Base-by-base conservation (phyloP, 2,113 vertebrate species). In the Fukomys damarensis region DNA sequence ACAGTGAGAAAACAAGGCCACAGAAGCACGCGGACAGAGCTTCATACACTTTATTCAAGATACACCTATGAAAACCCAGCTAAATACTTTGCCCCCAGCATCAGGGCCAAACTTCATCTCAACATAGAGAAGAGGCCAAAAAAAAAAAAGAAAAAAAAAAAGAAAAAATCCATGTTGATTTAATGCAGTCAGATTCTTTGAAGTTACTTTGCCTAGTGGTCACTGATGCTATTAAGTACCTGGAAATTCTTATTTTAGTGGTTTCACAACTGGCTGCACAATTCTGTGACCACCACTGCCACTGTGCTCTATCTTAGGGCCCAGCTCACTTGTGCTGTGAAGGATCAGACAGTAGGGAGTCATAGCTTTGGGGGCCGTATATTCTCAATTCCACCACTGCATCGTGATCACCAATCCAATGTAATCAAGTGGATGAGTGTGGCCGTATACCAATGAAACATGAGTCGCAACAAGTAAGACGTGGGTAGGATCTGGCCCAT, bases 391-490 rank as follows among this genome's bases (percentile, higher is more conserved):
- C 49, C 38, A 30, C 52, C 32, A 52, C 3, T 38, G 17, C 3
- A 77, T 12, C 59, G 70, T 0, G 7, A 16, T n/a, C 41, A 85
- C 52, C 49, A 86, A 32, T 20, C 22, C 17, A 70, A 82, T 3
- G 46, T 49, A 63, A 35, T 46, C 38, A 54, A 38, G 24, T 0
- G 28, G n/a, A 61, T 2, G 1, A 17, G 22, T 28, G n/a, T 46
- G 66, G 30, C 20, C 52, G 20, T n/a, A 32, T 46, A 93, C 19
- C 11, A 49, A 11, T 17, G 4, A 32, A 65, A 35, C 26, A 5
- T 16, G 22, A 86, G 28, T 63, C 35, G 63, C 6, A 58, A 14
- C 17, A 89, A 52, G 26, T 9, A 74, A 58, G 41, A 0, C 7
- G 49, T 3, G 1, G 24, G 38, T 46, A 28, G 35, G 58, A 56